Base-by-base conservation (phyloP, 2,113 vertebrate species). In the Rhinolophus sinicus region DNA sequence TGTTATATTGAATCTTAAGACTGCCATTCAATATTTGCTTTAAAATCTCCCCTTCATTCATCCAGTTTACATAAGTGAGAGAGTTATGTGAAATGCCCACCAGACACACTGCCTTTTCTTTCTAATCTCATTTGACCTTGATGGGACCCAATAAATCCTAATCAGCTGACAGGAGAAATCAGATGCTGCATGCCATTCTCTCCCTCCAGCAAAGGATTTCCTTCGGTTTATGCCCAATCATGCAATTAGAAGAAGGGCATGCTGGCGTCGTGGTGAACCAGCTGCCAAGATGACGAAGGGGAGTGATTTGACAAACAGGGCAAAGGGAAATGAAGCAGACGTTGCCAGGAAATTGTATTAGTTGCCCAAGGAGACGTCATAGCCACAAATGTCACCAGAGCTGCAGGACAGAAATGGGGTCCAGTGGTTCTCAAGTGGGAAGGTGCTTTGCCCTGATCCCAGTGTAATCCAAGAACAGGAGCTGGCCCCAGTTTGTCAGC, bases 111-210 rank as follows among this genome's bases (percentile, higher is more conserved):
- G 62, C 30, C 47, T 95, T 93, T 97, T 94, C 93, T 87, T 80
- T 93, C 93, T 97, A 96, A 96, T 97, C 93, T 96, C 78, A 64
- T 96, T 96, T 97, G 91, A 96, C 97, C 89, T 95, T 95, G 86
- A 78, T 91, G 30, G n/a, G 91, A 83, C 78, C 73, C 73, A 67
- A 86, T 91, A 96, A 93, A 93, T 96, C 89, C 89, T 72, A 56
- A 89, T 97, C 95, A 97, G 96, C 97, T 96, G 96, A 96, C 47
- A 69, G 93, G 91, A 78, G 84, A 83, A 97, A 90, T 95, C 58
- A 94, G 78, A 92, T 26, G 85, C 93, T 92, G 67, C 33, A 0
- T 9, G 85, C 77, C 24, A 16, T 33, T 92, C 65, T 58, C 81
- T 67, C 44, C 24, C 35, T 3, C 33, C 40, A 73, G 21, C 77